Percentiles rank a stretch among this genome's conserved stretches.
Conservation (phyloP, 2,113 vertebrate genomes). For the Haplochromis vanheusdeni region DNA sequence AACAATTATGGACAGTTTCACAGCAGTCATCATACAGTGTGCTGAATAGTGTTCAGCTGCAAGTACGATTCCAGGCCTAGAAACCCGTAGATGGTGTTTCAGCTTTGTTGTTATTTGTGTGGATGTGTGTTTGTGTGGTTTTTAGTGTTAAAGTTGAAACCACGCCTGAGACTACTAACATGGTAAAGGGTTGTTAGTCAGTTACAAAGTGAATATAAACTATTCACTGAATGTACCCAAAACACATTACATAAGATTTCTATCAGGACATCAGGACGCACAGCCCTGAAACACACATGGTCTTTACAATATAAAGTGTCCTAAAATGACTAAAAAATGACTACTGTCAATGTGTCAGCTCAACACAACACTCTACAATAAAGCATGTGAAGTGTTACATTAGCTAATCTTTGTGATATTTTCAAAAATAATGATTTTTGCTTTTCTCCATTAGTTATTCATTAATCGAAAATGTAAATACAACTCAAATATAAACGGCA, state of each 20-base stretch:
- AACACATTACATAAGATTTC: rapidly evolving
- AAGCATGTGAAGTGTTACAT: background rate
- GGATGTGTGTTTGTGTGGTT: background rate
- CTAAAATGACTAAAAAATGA: background rate
- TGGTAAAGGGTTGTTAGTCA: background rate
- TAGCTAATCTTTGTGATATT: no score
- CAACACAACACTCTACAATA: background rate
- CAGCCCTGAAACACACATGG: rapidly evolving
- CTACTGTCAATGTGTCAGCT: background rate
- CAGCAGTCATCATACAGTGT: rapidly evolving
- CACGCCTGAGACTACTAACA: no score
- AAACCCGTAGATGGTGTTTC: background rate
- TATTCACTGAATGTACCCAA: rapidly evolving
- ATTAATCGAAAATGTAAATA: background rate
- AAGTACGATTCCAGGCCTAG: background rate
- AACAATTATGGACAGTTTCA: rapidly evolving
- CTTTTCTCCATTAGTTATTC: background rate
- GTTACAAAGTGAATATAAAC: background rate
- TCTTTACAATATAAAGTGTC: background rate
- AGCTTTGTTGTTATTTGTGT: background rate
- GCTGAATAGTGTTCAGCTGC: background rate
- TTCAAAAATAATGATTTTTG: background rate
- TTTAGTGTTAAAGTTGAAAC: background rate
- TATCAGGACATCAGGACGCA: background rate
- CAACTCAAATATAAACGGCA: background rate